These are phyloP conservation scores for Tenrec ecaudatus DNA, from an alignment of 2,113 vertebrate genomes.

Conservation along the genomic window DNA sequence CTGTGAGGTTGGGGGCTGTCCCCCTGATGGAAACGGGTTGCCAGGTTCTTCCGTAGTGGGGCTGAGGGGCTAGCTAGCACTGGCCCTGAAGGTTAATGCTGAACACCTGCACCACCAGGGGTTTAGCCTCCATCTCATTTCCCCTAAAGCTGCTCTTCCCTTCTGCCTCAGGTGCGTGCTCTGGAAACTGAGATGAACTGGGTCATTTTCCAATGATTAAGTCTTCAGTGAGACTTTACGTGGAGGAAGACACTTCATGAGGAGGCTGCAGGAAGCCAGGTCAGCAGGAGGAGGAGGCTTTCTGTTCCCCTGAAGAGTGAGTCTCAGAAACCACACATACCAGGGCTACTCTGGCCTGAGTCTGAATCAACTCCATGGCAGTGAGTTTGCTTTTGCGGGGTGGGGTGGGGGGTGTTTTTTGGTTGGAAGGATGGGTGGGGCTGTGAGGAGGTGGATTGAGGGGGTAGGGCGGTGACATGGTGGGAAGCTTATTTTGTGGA, in stretches of 20 bases:
- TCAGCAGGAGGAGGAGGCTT: neutral
- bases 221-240: conserved; percentile 7
- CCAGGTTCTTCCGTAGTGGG: neutral
- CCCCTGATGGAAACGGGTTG: neutral
- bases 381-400: too few species aligned
- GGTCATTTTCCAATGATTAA: neutral
- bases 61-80: neutral
- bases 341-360: too few species aligned
- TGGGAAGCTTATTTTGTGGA: neutral
- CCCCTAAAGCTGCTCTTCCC: neutral
- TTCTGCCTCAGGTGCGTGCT: neutral
- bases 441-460: neutral
- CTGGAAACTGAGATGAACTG: conserved; percentile 1
- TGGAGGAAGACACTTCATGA: neutral
- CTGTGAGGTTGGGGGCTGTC: neutral
- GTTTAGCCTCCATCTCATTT: neutral
- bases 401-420: too few species aligned
- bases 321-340: too few species aligned
- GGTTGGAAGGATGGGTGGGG: neutral
- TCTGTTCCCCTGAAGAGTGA: neutral
- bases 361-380: too few species aligned
- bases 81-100: neutral
- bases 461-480: too few species aligned
- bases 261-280: neutral
- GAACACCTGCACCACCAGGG: neutral